These are phyloP conservation scores for Pandion haliaetus DNA, from an alignment of 2,113 vertebrate genomes.

Conservation along the genomic window DNA sequence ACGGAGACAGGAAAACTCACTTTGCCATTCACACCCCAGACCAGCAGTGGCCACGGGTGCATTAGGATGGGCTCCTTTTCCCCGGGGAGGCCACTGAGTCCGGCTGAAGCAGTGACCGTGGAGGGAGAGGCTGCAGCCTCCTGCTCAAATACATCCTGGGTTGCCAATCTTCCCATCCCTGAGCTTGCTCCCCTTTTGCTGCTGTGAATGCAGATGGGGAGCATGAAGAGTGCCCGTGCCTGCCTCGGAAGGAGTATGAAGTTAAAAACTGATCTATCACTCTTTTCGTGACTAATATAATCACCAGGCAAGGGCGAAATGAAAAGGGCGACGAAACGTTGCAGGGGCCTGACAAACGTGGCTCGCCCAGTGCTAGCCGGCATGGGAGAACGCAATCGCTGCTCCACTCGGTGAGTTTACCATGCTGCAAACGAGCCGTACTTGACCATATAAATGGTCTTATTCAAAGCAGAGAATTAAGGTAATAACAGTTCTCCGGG, in stretches of 20 bases:
- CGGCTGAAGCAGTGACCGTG: rapidly evolving
- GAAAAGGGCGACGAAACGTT: not conserved
- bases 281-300: not conserved
- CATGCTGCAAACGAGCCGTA: not conserved
- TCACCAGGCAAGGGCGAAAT: not conserved
- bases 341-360: rapidly evolving
- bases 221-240: rapidly evolving
- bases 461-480: conserved; percentile 31
- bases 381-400: not conserved
- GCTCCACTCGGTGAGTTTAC: not conserved
- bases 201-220: not conserved
- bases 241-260: not conserved
- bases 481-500: conserved; percentile 36
- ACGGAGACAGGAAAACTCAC: not conserved
- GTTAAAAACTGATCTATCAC: not conserved
- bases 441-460: conserved; percentile 1
- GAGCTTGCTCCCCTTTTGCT: not conserved
- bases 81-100: not conserved
- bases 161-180: not conserved
- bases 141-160: rapidly evolving
- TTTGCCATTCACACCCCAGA: rapidly evolving
- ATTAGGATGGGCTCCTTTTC: rapidly evolving
- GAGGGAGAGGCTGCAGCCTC: not conserved
- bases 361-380: not conserved
- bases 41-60: rapidly evolving